phyloP scores from a whole-genome alignment of 2,113 vertebrate species.

The Euleptes europaea region DNA sequence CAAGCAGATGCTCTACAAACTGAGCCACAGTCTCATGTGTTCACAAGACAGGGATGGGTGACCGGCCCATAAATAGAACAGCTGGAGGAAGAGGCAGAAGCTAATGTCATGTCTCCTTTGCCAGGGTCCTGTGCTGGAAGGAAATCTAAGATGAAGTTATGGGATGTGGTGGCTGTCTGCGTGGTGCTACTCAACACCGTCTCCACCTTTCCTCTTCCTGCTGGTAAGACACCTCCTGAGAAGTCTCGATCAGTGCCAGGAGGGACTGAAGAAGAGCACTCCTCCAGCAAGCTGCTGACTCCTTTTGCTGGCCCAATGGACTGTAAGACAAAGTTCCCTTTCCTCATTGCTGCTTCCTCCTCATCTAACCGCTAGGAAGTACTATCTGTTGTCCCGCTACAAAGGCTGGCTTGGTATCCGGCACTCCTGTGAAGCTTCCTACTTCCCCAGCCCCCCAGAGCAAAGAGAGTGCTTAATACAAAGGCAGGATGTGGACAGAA shows the following conservation, averaged over 20 bases:
- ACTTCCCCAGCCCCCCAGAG: not conserved
- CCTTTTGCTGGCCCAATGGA: slow-evolving; percentile 79
- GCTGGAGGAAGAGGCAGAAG: not conserved
- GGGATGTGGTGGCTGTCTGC: slow-evolving; percentile 97
- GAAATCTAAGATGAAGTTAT: slow-evolving; percentile 99
- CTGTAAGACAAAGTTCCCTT: slow-evolving; percentile 79
- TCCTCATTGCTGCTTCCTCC: slow-evolving; percentile 38
- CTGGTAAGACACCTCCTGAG: slow-evolving; percentile 87
- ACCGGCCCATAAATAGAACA: too few relatives aligned
- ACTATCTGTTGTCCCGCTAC: not conserved
- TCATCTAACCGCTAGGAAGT: slow-evolving; percentile 39
- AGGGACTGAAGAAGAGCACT: slow-evolving; percentile 79
- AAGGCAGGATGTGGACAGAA: too few relatives aligned
- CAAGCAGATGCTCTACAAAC: too few relatives aligned
- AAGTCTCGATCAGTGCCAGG: slow-evolving; percentile 76
- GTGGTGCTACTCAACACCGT: slow-evolving; percentile 96
- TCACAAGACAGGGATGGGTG: not conserved
- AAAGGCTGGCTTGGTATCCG: not conserved
- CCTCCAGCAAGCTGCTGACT: slow-evolving; percentile 76
- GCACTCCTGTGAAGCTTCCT: not conserved
- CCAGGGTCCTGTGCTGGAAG: slow-evolving; percentile 92
- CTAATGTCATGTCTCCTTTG: slow-evolving; percentile 43
- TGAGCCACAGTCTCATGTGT: too few relatives aligned
- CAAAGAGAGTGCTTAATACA: not conserved
- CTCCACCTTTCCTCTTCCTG: slow-evolving; percentile 89